A percentile compares a stretch with the other conserved stretches of the same genome.
Evolutionary conservation across 2,113 vertebrate genomes (phyloP).

Genomic region (Uria aalge): DNA sequence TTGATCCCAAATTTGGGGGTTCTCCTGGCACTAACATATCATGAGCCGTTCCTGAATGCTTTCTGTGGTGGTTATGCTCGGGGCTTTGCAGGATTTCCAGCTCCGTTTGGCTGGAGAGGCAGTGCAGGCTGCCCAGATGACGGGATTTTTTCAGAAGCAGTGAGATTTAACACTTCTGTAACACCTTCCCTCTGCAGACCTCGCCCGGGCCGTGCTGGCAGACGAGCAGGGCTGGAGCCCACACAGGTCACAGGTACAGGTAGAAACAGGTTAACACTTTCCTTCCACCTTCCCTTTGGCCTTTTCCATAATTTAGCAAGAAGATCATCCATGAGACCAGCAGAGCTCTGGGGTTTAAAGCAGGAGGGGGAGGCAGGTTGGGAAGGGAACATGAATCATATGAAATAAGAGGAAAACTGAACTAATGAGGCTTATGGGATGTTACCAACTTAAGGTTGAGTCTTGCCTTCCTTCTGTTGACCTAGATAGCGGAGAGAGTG

Average conservation of each 20-base stretch:
- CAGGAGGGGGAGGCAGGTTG: not conserved
- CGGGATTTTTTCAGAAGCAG: not conserved
- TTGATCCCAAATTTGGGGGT: not conserved
- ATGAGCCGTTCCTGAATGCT: not conserved
- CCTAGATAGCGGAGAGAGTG: not conserved
- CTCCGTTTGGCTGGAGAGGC: not conserved
- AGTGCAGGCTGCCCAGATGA: not conserved
- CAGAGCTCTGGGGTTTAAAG: not conserved
- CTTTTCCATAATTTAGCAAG: not conserved
- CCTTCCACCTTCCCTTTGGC: not conserved
- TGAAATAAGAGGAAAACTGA: not conserved
- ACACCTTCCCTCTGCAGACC: not conserved
- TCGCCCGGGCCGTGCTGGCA: accelerated
- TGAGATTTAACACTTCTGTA: not conserved
- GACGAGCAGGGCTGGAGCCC: accelerated
- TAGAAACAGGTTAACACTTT: not conserved
- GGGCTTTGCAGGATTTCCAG: not conserved
- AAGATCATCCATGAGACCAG: not conserved
- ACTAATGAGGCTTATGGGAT: not conserved
- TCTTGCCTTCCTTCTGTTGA: not conserved
- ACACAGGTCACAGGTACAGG: not conserved
- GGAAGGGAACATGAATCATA: not conserved
- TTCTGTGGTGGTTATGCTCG: not conserved
- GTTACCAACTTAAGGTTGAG: not conserved
- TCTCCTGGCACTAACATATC: not conserved